A percentile compares a stretch with the other conserved stretches of the same genome.
These are phyloP conservation scores for Arizona elegans DNA, from an alignment of 2,113 vertebrate species.

Conservation along the genomic window DNA sequence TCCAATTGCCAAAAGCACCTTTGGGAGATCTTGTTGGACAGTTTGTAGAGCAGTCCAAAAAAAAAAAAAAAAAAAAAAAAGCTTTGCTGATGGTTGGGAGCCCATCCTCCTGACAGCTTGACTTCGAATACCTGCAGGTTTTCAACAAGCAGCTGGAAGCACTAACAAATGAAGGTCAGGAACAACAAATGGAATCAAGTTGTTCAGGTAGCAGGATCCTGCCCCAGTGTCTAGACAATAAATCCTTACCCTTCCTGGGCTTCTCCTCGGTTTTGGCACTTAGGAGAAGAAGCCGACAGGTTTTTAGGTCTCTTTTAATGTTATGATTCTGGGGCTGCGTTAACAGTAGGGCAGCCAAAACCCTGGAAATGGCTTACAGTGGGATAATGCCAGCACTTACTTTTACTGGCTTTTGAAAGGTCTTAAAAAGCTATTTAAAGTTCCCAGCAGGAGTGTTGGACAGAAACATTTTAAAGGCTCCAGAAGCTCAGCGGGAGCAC, in stretches of 20 bases:
- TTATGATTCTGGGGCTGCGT: background rate
- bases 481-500: background rate
- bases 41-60: background rate
- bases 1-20: too few relatives aligned
- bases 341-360: background rate
- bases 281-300: background rate
- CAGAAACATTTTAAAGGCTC: background rate
- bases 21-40: background rate
- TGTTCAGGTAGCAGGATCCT: background rate
- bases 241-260: background rate
- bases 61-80: too few relatives aligned
- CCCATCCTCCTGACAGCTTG: too few relatives aligned
- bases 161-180: background rate
- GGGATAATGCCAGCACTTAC: background rate
- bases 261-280: background rate
- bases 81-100: background rate
- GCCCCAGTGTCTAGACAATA: background rate
- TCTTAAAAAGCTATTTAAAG: constrained; percentile 20
- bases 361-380: background rate
- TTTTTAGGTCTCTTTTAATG: background rate
- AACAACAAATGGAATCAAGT: background rate
- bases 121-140: background rate
- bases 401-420: constrained; percentile 12
- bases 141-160: background rate
- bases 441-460: background rate